Evolutionary conservation across 2,888 invertebrate genomes (phyloP), one percentile per base, ranked within the genome.

Genomic region (Epicampocera succincta): DNA sequence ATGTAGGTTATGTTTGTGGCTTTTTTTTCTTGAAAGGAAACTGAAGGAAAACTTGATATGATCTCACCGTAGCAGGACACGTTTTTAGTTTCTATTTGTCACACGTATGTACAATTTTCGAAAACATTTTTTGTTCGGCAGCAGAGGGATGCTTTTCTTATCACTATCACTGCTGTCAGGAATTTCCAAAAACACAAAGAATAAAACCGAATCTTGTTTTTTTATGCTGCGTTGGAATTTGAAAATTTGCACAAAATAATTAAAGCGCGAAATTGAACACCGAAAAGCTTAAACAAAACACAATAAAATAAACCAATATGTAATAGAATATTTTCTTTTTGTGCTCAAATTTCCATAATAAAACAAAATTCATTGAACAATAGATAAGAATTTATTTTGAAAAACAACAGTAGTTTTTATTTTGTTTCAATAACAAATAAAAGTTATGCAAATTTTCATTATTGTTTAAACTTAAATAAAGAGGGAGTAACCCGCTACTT

Each of bases 161-260:
- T 13, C 52, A 21, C 21, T 54, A 19, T 52, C 42, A 29, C 12
- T n/a, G n/a, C n/a, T n/a, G n/a, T n/a, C n/a, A n/a, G 15, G 12
- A 63, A 33, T 33, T 33, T 9, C 1, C 9, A 33, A 33, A 9
- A 33, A 6, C 50, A 50, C 48, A 21, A 17, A 48, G n/a, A 33
- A 2, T 46, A 8, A 15, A 2, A 46, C 11, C n/a, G n/a, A n/a
- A n/a, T n/a, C n/a, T n/a, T n/a, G n/a, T n/a, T 40, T 17, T 58
- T 21, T 11, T 46, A 13, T 12, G 38, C n/a, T 61, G 6, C 42
- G 61, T 52, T 13, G 13, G 19, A 1, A 21, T 25, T 17, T 12
- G 1, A 33, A 33, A 21, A 69, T 44, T 76, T 68, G 61, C 68
- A 68, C 68, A 4, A 68, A 60, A 68, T 75, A 75, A 66, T 61